Evolutionary conservation across 2,113 vertebrate species (phyloP).

Genomic region (Chinchilla lanigera): DNA sequence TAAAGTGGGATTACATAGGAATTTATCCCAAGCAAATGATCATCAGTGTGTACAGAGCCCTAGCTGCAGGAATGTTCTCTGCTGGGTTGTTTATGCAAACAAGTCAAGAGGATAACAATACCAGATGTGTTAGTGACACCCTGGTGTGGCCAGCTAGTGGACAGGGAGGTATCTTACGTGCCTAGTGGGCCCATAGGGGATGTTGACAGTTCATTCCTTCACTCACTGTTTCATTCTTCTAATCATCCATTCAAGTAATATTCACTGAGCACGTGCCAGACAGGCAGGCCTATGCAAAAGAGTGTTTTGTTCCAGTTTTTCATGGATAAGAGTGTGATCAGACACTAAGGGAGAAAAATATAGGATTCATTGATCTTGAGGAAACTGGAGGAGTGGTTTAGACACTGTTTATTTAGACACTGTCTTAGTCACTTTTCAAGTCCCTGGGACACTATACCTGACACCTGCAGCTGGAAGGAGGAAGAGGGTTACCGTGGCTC

Average conservation of each 20-base stretch:
- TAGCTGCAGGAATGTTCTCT: conserved; percentile 12
- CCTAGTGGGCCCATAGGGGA: accelerated
- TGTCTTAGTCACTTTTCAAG: neutral
- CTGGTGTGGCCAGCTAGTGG: accelerated
- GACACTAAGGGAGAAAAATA: neutral
- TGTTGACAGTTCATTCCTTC: neutral
- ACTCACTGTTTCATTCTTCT: neutral
- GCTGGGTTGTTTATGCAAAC: neutral
- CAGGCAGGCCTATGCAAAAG: neutral
- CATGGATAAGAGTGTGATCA: neutral
- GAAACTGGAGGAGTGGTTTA: neutral
- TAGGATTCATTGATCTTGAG: neutral
- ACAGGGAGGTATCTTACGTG: neutral
- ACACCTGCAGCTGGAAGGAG: neutral
- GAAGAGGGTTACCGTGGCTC: neutral
- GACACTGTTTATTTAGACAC: neutral
- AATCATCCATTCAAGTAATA: neutral
- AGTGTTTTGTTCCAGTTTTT: neutral
- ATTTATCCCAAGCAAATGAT: conserved; percentile 12
- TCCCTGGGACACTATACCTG: neutral
- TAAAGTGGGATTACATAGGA: conserved; percentile 65
- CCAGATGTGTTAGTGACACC: neutral
- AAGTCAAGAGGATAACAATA: neutral
- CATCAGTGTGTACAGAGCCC: neutral
- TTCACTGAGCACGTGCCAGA: neutral